phyloP scores from a whole-genome alignment of 1,140 invertebrate species.

The Diorhabda elongata region DNA sequence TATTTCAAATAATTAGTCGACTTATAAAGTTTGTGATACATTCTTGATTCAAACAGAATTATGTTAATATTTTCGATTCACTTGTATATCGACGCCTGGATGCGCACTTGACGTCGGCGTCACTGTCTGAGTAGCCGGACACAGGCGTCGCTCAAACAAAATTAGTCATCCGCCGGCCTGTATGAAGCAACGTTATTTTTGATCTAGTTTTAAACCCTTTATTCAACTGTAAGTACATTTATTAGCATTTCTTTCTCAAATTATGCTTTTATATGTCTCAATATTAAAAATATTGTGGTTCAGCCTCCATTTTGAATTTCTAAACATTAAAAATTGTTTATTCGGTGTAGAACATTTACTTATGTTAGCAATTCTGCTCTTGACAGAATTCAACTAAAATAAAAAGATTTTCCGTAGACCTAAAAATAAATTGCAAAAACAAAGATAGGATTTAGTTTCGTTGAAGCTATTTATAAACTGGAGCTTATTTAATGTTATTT shows the following conservation, averaged over 20 bases:
- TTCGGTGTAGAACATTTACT: no score
- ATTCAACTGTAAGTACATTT: constrained; percentile 4
- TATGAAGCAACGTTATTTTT: constrained; percentile 13
- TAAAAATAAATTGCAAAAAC: constrained; percentile 13
- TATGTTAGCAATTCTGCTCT: not conserved
- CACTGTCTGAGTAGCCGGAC: constrained; percentile 28
- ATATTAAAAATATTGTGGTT: no score
- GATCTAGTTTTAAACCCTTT: constrained; percentile 4
- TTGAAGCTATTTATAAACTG: constrained; percentile 6
- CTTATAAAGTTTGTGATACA: no score
- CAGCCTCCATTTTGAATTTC: no score
- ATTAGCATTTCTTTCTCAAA: no score
- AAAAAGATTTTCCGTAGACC: not conserved
- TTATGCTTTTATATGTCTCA: no score
- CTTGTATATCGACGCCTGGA: constrained; percentile 1
- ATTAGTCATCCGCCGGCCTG: constrained; percentile 40
- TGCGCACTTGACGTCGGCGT: constrained; percentile 22
- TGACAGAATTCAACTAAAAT: not conserved
- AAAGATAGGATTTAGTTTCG: constrained; percentile 9
- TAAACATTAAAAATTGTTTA: no score
- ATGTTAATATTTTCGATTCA: not conserved
- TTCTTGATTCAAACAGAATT: no score
- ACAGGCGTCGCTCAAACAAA: constrained; percentile 30
- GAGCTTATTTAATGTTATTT: constrained; percentile 3
- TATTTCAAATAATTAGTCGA: no score